phyloP scores from a whole-genome alignment of 1,140 invertebrate species.

The Druon quercuslanigerum region DNA sequence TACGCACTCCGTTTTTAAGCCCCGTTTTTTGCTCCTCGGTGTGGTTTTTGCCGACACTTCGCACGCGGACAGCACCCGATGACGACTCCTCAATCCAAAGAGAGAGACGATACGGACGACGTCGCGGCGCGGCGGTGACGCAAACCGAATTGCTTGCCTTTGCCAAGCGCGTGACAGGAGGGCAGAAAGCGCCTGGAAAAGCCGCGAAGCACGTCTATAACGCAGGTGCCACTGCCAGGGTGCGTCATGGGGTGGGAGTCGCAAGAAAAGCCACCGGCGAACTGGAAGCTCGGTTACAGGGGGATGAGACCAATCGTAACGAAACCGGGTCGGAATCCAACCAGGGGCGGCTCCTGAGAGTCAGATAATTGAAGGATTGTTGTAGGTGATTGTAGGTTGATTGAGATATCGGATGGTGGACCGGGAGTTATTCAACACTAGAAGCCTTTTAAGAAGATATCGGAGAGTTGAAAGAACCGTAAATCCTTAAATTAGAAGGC shows the following conservation, averaged over 20 bases:
- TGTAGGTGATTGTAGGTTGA: no score
- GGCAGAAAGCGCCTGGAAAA: neutral
- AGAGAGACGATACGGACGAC: conserved; percentile 25
- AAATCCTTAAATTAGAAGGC: no score
- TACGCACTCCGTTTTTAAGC: no score
- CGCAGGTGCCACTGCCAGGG: neutral
- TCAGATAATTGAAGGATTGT: no score
- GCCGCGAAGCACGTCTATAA: neutral
- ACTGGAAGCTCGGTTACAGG: neutral
- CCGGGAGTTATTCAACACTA: no score
- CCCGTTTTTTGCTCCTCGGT: neutral
- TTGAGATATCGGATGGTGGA: no score
- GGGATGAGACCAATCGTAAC: neutral
- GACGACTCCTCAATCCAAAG: conserved; percentile 22
- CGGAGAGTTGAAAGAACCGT: no score
- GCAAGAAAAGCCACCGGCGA: neutral
- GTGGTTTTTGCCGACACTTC: neutral
- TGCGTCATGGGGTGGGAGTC: neutral
- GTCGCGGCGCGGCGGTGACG: conserved; percentile 19
- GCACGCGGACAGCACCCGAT: conserved; percentile 24
- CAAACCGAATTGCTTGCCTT: neutral
- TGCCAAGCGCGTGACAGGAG: conserved; percentile 6
- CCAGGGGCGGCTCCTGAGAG: no score
- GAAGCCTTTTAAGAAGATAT: no score
- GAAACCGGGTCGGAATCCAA: neutral